These are phyloP conservation scores for Amniataba percoides DNA, from an alignment of 2,797 vertebrate species.

Conservation along the genomic window DNA sequence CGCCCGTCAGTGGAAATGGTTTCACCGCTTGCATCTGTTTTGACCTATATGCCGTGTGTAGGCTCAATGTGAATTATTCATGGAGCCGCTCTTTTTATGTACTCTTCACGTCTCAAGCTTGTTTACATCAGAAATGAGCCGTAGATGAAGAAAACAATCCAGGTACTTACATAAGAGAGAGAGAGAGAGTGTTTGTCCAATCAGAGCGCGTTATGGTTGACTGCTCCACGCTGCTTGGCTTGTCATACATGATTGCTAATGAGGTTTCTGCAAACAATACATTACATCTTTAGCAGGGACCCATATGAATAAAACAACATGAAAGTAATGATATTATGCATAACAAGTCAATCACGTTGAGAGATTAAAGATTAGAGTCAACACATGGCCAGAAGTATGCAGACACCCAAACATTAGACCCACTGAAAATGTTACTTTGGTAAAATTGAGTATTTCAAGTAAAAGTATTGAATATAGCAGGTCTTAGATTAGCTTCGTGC, in stretches of 20 bases:
- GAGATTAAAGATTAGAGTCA: not conserved
- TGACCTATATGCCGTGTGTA: not conserved
- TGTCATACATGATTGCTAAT: constrained; percentile 49
- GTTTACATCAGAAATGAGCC: constrained; percentile 27
- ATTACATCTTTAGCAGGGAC: constrained; percentile 24
- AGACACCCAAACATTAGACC: not conserved
- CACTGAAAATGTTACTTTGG: no score
- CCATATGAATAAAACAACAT: constrained; percentile 31
- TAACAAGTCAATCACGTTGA: not conserved
- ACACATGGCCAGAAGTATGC: not conserved
- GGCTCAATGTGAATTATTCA: constrained; percentile 49
- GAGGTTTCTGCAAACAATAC: constrained; percentile 43
- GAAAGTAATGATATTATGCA: constrained; percentile 14
- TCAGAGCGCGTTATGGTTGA: constrained; percentile 24
- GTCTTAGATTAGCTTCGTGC: no score
- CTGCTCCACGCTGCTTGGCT: constrained; percentile 19
- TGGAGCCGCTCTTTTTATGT: constrained; percentile 15
- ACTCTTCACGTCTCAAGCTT: constrained; percentile 2
- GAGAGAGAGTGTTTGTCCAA: not conserved
- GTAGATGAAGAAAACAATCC: constrained; percentile 19
- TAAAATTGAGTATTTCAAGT: no score
- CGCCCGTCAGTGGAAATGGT: not conserved
- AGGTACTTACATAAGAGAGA: constrained; percentile 34
- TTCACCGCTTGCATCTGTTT: not conserved
- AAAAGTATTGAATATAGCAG: no score